Evolutionary conservation across 1,140 invertebrate genomes (phyloP).

Genomic region (Cherax quadricarinatus): DNA sequence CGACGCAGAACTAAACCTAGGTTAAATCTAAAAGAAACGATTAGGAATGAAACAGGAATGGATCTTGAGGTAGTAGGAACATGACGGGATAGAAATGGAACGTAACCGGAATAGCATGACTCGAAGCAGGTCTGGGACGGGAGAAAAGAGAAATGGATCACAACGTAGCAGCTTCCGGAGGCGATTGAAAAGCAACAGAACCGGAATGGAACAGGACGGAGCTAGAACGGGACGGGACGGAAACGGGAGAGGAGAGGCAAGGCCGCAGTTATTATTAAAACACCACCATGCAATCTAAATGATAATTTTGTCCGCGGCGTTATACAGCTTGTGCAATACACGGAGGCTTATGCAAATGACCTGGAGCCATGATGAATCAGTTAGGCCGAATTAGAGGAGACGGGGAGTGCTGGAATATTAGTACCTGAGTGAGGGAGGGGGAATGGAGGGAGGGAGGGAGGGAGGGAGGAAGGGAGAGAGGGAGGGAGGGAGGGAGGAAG

Average conservation of each 20-base stretch:
- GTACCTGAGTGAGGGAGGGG: neutral
- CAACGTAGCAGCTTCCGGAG: too few relatives aligned
- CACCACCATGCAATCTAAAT: constrained; percentile 63
- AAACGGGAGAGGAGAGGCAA: neutral
- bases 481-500: neutral
- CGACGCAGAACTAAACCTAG: too few relatives aligned
- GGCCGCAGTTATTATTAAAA: constrained; percentile 42
- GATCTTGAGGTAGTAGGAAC: neutral
- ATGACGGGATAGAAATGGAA: neutral
- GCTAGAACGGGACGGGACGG: too few relatives aligned
- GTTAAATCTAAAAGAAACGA: too few relatives aligned
- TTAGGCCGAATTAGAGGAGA: constrained; percentile 56
- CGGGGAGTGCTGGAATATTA: constrained; percentile 51
- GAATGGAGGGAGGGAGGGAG: too few relatives aligned
- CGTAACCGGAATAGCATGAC: too few relatives aligned
- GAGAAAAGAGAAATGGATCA: too few relatives aligned
- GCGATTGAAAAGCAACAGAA: too few relatives aligned
- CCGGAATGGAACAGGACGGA: too few relatives aligned
- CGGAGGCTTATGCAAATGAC: constrained; percentile 54
- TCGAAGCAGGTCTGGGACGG: too few relatives aligned
- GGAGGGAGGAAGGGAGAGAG: neutral
- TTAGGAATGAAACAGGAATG: neutral
- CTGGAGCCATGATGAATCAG: constrained; percentile 45
- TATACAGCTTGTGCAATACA: constrained; percentile 50
- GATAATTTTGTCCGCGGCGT: constrained; percentile 45